A percentile compares a stretch with the other conserved stretches of the same genome.
Evolutionary conservation across 92 coral and sea anemone species (phyloP).

Genomic region (Muricea muricata): DNA sequence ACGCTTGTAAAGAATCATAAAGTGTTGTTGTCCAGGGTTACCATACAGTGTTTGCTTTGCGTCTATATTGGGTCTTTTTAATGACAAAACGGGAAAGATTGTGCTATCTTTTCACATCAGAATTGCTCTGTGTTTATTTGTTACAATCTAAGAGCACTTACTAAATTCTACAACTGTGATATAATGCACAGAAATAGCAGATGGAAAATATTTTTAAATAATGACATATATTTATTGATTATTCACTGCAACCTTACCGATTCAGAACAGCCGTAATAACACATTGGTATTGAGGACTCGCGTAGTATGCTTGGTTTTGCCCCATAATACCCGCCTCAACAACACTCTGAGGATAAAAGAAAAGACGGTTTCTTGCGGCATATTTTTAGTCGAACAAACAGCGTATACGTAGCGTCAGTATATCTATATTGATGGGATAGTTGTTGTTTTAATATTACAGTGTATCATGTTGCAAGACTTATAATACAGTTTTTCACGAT

Average conservation of each 20-base stretch:
- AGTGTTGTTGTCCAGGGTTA: slow-evolving; percentile 24
- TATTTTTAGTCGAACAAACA: not conserved
- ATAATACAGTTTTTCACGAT: not conserved
- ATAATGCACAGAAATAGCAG: slow-evolving; percentile 18
- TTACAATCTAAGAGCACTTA: not conserved
- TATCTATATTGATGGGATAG: not conserved
- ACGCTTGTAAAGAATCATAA: not conserved
- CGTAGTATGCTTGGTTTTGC: not conserved
- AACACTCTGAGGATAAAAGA: slow-evolving; percentile 21
- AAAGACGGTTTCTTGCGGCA: not conserved
- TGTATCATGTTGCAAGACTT: slow-evolving; percentile 12
- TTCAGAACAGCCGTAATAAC: not conserved
- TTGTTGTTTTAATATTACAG: slow-evolving; percentile 19
- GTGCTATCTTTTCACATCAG: not conserved
- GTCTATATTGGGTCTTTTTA: slow-evolving; percentile 8
- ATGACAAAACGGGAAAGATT: not conserved
- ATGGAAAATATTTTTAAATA: not conserved
- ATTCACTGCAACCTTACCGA: not conserved
- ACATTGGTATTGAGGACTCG: slow-evolving; percentile 4
- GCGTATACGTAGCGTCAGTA: slow-evolving; percentile 11
- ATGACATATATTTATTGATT: not conserved
- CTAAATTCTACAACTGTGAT: not conserved
- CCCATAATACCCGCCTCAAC: not conserved
- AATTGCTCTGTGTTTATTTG: not conserved
- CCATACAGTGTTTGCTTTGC: slow-evolving; percentile 8